Evolutionary conservation across 1,140 invertebrate genomes (phyloP).

Genomic region (Paralvinella palmiformis): DNA sequence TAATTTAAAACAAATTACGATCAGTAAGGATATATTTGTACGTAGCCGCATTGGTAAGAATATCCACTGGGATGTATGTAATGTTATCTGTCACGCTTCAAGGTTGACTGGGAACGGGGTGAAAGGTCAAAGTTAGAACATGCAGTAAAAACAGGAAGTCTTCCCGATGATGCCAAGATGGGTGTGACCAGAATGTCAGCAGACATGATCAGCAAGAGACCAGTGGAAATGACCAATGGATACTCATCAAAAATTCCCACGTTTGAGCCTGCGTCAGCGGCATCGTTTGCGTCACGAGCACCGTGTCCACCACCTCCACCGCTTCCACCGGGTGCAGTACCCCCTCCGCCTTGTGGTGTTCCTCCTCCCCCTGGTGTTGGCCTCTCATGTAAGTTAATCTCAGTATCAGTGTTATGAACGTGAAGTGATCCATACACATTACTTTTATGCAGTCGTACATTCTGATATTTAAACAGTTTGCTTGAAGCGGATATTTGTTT

Average conservation of each 20-base stretch:
- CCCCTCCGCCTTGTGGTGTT: constrained; percentile 42
- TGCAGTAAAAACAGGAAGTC: constrained; percentile 72
- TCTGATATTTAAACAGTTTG: too few relatives aligned
- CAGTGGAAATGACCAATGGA: not conserved
- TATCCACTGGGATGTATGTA: too few relatives aligned
- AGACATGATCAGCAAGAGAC: constrained; percentile 22
- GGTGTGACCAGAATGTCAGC: constrained; percentile 33
- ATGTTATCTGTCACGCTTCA: constrained; percentile 26
- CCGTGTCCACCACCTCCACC: constrained; percentile 48
- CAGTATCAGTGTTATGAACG: not conserved
- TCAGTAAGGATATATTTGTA: too few relatives aligned
- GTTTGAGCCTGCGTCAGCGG: not conserved
- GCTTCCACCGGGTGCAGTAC: constrained; percentile 31
- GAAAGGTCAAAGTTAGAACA: constrained; percentile 76
- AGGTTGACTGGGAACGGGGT: constrained; percentile 73
- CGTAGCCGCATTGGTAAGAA: too few relatives aligned
- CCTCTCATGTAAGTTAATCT: not conserved
- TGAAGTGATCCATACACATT: too few relatives aligned
- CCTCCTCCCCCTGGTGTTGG: constrained; percentile 1
- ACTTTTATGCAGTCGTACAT: too few relatives aligned
- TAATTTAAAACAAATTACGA: too few relatives aligned
- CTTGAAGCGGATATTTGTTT: too few relatives aligned
- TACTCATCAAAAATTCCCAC: not conserved
- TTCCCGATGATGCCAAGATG: constrained; percentile 88
- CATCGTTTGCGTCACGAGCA: constrained; percentile 36